Conservation (phyloP, 2,888 invertebrate species). For the Palloptera scutellata region DNA sequence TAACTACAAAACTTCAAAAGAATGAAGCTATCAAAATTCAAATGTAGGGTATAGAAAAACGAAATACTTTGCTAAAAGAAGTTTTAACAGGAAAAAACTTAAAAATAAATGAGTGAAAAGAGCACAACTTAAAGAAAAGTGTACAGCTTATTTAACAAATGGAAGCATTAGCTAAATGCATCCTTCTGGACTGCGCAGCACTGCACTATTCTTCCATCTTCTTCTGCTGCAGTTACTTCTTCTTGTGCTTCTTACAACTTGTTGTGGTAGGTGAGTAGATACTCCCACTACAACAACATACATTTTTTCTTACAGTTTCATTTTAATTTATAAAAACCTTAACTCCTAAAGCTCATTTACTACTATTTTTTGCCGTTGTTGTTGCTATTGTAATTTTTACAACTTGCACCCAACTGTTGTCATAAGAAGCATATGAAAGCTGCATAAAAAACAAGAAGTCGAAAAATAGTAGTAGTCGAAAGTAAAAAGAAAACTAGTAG, state of each 20-base stretch:
- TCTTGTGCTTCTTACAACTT: background rate
- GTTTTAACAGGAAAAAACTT: background rate
- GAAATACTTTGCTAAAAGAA: too few relatives aligned
- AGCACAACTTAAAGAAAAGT: background rate
- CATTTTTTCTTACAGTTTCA: background rate
- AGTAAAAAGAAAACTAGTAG: too few relatives aligned
- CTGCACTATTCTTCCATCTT: background rate
- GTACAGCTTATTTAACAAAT: constrained; percentile 5
- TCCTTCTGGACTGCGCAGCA: background rate
- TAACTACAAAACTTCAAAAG: too few relatives aligned
- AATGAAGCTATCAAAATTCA: too few relatives aligned
- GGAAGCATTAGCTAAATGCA: background rate
- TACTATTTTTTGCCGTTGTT: background rate
- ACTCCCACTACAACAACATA: too few relatives aligned
- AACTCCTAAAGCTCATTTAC: constrained; percentile 7
- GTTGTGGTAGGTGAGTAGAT: too few relatives aligned
- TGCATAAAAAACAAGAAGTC: too few relatives aligned
- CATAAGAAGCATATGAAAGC: background rate
- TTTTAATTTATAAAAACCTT: constrained; percentile 11
- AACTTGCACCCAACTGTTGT: background rate
- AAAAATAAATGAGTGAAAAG: too few relatives aligned
- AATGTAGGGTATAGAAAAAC: too few relatives aligned
- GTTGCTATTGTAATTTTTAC: too few relatives aligned
- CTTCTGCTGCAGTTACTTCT: background rate
- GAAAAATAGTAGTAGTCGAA: too few relatives aligned